Evolutionary conservation across 1,140 invertebrate genomes (phyloP).

Genomic region (Neotoxoptera formosana): DNA sequence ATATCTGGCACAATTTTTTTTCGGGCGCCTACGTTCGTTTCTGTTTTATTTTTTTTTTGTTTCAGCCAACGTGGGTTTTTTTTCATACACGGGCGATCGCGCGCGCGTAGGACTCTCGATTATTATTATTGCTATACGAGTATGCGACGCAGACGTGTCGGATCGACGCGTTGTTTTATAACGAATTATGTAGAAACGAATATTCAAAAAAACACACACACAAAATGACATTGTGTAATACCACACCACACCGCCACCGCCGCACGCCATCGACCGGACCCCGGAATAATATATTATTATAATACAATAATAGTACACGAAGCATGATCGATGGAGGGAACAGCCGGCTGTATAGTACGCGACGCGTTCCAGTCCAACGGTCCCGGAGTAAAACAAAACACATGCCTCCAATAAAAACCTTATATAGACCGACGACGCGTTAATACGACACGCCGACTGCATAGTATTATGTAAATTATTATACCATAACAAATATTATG

Average conservation of each 20-base stretch:
- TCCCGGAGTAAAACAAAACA: constrained; percentile 42
- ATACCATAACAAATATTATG: neutral
- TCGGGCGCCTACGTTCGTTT: constrained; percentile 15
- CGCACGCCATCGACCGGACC: neutral
- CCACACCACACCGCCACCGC: neutral
- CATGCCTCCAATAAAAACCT: constrained; percentile 27
- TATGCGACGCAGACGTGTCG: neutral
- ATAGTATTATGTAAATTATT: neutral
- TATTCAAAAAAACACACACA: neutral
- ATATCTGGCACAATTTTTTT: constrained; percentile 5
- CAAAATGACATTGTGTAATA: constrained; percentile 8
- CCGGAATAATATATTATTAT: neutral
- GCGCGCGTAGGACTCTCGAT: neutral
- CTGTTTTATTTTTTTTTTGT: neutral
- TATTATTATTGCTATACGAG: neutral
- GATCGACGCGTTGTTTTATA: neutral
- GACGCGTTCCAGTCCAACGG: constrained; percentile 15
- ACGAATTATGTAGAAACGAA: neutral
- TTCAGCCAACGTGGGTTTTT: constrained; percentile 22
- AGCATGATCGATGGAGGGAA: neutral
- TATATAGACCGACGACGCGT: neutral
- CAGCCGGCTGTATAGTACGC: neutral
- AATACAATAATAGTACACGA: neutral
- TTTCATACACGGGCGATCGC: no score
- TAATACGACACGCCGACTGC: neutral